phyloP scores from a whole-genome alignment of 2,113 vertebrate species.

The Pedetes capensis region DNA sequence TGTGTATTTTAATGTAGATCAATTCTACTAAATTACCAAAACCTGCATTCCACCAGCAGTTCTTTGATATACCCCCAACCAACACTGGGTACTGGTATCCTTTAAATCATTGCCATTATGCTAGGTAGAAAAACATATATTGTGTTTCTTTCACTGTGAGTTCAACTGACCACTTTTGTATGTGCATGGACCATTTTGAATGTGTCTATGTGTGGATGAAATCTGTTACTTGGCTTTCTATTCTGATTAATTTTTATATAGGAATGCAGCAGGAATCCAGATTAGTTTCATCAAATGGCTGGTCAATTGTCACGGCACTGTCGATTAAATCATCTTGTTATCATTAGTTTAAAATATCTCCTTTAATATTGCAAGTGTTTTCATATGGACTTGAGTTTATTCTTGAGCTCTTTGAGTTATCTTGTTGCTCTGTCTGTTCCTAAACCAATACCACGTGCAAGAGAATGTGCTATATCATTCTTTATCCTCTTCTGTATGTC shows the following conservation, averaged over 20 bases:
- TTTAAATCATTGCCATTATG: not conserved
- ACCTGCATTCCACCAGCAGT: not conserved
- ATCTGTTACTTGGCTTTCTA: not conserved
- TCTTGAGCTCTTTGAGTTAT: not conserved
- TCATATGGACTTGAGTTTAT: not conserved
- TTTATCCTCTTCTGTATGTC: not conserved
- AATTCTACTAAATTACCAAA: not conserved
- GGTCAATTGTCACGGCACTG: not conserved
- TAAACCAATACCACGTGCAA: not conserved
- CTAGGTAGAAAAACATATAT: not conserved
- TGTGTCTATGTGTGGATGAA: not conserved
- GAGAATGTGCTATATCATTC: not conserved
- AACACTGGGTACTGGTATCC: not conserved
- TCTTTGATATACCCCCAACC: not conserved
- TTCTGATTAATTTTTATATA: slow-evolving; percentile 5
- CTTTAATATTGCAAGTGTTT: not conserved
- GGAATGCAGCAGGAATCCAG: not conserved
- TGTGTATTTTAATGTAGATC: not conserved
- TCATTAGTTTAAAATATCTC: not conserved
- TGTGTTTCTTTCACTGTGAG: not conserved
- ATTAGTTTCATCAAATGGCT: not conserved
- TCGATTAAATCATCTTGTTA: not conserved
- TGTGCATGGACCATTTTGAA: not conserved
- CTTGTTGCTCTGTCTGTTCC: not conserved
- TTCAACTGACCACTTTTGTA: not conserved